Base-by-base conservation (phyloP, 2,888 invertebrate genomes). In the Orthosia cruda region DNA sequence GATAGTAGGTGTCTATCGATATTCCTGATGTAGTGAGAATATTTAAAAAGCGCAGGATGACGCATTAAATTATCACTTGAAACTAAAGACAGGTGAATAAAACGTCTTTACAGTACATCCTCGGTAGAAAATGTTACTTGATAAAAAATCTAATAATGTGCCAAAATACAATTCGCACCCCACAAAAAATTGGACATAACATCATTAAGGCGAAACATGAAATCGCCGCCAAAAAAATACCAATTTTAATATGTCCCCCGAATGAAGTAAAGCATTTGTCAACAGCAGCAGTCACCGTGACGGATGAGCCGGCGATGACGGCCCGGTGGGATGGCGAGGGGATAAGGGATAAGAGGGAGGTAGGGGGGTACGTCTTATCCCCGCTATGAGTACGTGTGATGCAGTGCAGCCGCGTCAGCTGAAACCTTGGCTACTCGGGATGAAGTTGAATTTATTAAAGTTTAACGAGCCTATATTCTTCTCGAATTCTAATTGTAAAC, bases 211-310 rank as follows among this genome's bases (percentile, higher is more conserved):
- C 32, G 45, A 61, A 80, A 87, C 62, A 77, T 76, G 80, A 82
- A 85, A 82, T 87, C 75, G 75, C 74, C 74, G 76, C 73, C 79
- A 72, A 75, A 87, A 89, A 89, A 88, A 85, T 84, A 75, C 78
- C 86, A 89, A 88, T 91, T 92, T 92, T 89, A 92, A 92, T 92
- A 91, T 88, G 86, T 89, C 87, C 87, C 83, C 78, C 89, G 89
- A 87, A 87, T 86, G 88, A 88, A 90, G 90, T 90, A 90, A 91
- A 91, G 91, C 91, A 92, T 93, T 94, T 93, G 94, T 94, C 94
- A 95, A 91, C 88, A 89, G 87, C 94, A 93, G 90, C 93, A 91
- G 93, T 88, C 92, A 88, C 90, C 86, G 91, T 93, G 94, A 94
- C 92, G 92, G 92, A 94, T 94, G 94, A 90, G 89, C 82, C 87